Evolutionary conservation across 2,113 vertebrate species (phyloP).

Genomic region (Prinia subflava): DNA sequence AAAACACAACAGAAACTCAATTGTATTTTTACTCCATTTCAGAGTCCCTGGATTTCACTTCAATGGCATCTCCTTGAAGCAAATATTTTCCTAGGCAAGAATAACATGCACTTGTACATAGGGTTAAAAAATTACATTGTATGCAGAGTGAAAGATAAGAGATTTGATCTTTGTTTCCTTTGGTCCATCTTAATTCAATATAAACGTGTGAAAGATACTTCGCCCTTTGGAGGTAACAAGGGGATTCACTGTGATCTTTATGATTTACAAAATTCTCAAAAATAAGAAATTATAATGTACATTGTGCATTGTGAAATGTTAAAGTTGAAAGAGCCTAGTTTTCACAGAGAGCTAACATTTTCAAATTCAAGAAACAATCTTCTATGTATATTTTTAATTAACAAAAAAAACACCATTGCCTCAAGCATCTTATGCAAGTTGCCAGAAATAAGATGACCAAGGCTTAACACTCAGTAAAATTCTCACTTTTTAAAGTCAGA

Average conservation of each 20-base stretch:
- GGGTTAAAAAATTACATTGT: background rate
- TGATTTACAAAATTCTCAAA: background rate
- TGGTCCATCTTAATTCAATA: background rate
- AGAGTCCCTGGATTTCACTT: background rate
- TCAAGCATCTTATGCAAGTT: background rate
- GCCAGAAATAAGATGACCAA: background rate
- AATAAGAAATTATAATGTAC: background rate
- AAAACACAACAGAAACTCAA: background rate
- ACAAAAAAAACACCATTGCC: background rate
- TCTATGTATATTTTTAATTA: rapidly evolving
- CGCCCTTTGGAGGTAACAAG: background rate
- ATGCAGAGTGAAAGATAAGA: background rate
- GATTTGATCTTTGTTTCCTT: background rate
- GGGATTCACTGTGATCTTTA: background rate
- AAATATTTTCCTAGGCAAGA: background rate
- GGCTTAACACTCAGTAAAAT: background rate
- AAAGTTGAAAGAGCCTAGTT: background rate
- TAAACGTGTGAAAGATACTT: background rate
- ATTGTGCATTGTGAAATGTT: background rate
- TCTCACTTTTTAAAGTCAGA: background rate
- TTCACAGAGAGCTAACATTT: background rate
- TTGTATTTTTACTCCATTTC: background rate
- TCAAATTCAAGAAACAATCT: background rate
- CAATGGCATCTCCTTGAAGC: background rate
- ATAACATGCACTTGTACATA: background rate